phyloP scores from a whole-genome alignment of 2,113 vertebrate species.

The Hydropotes inermis region DNA sequence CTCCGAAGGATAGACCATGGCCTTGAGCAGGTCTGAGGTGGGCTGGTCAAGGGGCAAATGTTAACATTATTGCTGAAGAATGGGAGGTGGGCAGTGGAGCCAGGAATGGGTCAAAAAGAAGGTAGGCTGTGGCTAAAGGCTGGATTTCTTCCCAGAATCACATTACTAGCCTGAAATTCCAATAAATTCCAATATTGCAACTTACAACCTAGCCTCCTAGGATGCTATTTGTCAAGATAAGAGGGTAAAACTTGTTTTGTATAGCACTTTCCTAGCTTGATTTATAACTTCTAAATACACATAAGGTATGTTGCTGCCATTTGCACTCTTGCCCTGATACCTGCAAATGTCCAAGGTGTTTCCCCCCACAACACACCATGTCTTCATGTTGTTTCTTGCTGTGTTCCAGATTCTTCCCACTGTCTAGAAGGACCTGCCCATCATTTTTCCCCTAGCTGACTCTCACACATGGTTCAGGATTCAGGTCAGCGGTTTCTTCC shows the following conservation, averaged over 20 bases:
- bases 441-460: neutral
- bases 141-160: neutral
- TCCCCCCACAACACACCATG: accelerated
- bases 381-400: neutral
- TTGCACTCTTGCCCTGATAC: neutral
- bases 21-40: neutral
- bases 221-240: neutral
- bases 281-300: neutral
- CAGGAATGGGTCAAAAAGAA: neutral
- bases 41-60: neutral
- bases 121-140: neutral
- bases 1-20: neutral
- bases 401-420: neutral
- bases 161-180: slow-evolving; percentile 1
- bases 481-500: neutral
- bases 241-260: neutral
- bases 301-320: neutral
- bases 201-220: neutral
- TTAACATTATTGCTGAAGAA: neutral
- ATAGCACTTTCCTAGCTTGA: neutral
- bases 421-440: neutral
- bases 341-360: neutral
- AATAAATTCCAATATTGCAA: neutral
- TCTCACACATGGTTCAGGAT: neutral
- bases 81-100: neutral